phyloP scores from a whole-genome alignment of 2,888 invertebrate species.

The Carabus problematicus region DNA sequence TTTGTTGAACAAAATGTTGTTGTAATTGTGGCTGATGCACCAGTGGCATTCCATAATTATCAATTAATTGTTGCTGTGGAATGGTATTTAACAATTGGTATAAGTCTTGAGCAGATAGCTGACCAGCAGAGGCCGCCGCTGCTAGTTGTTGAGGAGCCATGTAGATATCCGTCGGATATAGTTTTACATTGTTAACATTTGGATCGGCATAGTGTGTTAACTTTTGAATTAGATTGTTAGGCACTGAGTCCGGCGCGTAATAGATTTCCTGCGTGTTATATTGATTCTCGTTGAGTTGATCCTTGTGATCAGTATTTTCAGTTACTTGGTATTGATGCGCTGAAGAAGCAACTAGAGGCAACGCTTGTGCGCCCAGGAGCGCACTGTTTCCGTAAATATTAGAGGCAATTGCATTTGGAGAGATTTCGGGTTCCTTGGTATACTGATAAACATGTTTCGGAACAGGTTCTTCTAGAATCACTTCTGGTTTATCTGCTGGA shows the following conservation, averaged over 20 bases:
- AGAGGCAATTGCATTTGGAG: conserved; percentile 31
- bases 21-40: conserved; percentile 58
- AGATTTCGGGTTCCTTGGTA: conserved; percentile 44
- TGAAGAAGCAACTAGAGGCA: conserved; percentile 13
- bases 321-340: conserved; percentile 62
- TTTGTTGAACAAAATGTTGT: conserved; percentile 53
- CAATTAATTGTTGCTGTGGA: conserved; percentile 57
- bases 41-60: conserved; percentile 59
- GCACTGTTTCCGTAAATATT: conserved; percentile 1
- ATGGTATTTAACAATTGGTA: conserved; percentile 46
- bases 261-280: conserved; percentile 58
- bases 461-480: conserved; percentile 55
- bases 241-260: conserved; percentile 63
- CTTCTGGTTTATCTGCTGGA: conserved; percentile 69
- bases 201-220: conserved; percentile 13
- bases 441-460: conserved; percentile 55
- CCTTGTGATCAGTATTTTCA: conserved; percentile 59
- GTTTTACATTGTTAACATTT: conserved; percentile 56
- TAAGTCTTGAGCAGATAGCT: conserved; percentile 58
- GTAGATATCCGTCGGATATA: conserved; percentile 54
- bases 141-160: conserved; percentile 22
- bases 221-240: conserved; percentile 48
- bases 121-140: conserved; percentile 22
- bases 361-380: conserved; percentile 28
- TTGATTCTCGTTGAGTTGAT: conserved; percentile 48